Conservation (phyloP, 2,888 invertebrate genomes). For the Germaria angustata region DNA sequence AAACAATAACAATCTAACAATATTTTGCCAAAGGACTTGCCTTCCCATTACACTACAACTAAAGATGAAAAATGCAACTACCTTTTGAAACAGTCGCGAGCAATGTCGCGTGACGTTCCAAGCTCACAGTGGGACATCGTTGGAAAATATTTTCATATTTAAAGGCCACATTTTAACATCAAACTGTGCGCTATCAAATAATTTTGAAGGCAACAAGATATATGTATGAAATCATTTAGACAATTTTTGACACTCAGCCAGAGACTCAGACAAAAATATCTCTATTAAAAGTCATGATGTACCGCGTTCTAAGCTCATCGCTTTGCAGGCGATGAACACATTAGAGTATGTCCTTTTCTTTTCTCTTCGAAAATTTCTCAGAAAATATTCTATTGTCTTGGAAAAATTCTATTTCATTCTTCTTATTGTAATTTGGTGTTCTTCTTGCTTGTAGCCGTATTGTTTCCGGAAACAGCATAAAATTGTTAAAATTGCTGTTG, state of each 20-base stretch:
- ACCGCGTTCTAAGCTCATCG: not conserved
- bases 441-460: not conserved
- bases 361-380: conserved; percentile 21
- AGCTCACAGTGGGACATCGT: conserved; percentile 58
- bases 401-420: conserved; percentile 14
- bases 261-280: not conserved
- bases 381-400: conserved; percentile 47
- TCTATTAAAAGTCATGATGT: conserved; percentile 12
- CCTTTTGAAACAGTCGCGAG: conserved; percentile 75
- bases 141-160: conserved; percentile 18
- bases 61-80: conserved; percentile 17
- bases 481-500: conserved; percentile 10
- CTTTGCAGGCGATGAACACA: not conserved
- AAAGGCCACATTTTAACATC: conserved; percentile 21
- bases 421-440: not conserved
- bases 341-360: conserved; percentile 18
- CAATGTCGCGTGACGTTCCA: conserved; percentile 62
- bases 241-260: conserved; percentile 14
- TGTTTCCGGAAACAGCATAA: conserved; percentile 41
- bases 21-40: conserved; percentile 27
- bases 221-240: conserved; percentile 19
- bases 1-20: too few relatives aligned
- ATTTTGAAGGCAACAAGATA: conserved; percentile 3
- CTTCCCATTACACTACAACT: conserved; percentile 4
- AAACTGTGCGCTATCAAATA: conserved; percentile 39